Evolutionary conservation across 2,888 invertebrate species (phyloP).

Genomic region (Dolichopus griseipennis): DNA sequence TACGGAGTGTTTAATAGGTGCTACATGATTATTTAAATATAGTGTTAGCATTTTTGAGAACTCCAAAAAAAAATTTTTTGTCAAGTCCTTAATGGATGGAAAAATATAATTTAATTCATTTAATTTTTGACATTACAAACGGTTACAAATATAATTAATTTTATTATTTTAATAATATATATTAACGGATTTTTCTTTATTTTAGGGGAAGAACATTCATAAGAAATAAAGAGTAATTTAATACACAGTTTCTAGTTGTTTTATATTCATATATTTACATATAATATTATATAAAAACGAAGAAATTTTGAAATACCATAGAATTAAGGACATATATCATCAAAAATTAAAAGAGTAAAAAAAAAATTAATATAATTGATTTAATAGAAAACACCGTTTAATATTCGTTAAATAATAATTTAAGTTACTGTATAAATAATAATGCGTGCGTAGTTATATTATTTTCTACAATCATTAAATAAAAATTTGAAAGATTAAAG

Average conservation of each 20-base stretch:
- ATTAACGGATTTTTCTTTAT: slow-evolving; percentile 25
- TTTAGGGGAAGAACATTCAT: slow-evolving; percentile 78
- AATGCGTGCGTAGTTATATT: background rate
- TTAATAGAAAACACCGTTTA: background rate
- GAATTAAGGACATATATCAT: background rate
- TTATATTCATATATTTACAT: slow-evolving; percentile 27
- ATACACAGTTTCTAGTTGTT: slow-evolving; percentile 44
- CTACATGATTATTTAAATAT: too few species aligned
- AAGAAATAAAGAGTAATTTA: slow-evolving; percentile 62
- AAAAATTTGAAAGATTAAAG: background rate
- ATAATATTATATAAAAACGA: background rate
- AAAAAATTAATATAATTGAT: background rate
- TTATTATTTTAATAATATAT: too few species aligned
- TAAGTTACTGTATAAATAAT: background rate
- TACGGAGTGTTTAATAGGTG: too few species aligned
- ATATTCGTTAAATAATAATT: background rate
- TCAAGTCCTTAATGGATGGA: background rate
- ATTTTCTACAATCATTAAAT: background rate
- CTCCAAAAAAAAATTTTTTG: background rate
- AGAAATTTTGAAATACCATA: background rate
- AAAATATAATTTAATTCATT: background rate
- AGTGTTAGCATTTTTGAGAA: too few species aligned
- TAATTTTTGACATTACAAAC: background rate
- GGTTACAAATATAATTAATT: background rate
- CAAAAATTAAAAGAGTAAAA: background rate